Evolutionary conservation across 2,888 invertebrate species (phyloP), one percentile per base, ranked within the genome.

Genomic region (Ornithoptera priamus): DNA sequence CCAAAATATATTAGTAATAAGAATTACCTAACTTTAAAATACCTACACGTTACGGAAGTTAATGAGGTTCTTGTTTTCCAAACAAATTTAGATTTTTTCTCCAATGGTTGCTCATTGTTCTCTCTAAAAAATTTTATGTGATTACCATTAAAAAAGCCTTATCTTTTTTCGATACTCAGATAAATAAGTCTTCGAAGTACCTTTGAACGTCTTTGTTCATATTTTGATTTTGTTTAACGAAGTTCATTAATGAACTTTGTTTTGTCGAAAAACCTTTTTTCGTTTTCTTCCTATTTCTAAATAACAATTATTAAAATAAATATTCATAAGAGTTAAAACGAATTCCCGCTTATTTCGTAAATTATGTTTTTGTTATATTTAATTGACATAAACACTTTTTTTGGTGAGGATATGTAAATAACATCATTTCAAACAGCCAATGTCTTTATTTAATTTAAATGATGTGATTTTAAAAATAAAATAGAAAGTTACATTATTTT

Each of bases 41-140:
- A 82, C 87, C 82, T 72, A 87, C 87, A 86, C 69, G 80, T 66
- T 39, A 74, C 68, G 6, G 77, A 71, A 50, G 72, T 18, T 20
- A 62, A 20, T 56, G 56, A 59, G 17, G 60, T 57, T 62, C 68
- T 86, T 2, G 86, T 85, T 78, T 87, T 88, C 76, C 84, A 88
- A 8, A 87, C 85, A 80, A 88, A 89, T 76, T 85, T 88, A 1
- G 84, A 81, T 74, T 84, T 88, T 71, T 85, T 88, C 67, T 84
- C 86, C 17, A 79, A 74, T 62, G 58, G 72, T 72, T 73, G 75
- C 71, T 82, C 83, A 70, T 75, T 78, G 24, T 67, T 73, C n/a
- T 68, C 73, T 71, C 87, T 87, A 76, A 12, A 78, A 80, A 62
- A 18, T 36, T 18, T 58, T 6, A 58, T 58, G 58, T 22, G 12